These are phyloP conservation scores for Caloenas nicobarica DNA, from an alignment of 2,113 vertebrate species.

Conservation along the genomic window DNA sequence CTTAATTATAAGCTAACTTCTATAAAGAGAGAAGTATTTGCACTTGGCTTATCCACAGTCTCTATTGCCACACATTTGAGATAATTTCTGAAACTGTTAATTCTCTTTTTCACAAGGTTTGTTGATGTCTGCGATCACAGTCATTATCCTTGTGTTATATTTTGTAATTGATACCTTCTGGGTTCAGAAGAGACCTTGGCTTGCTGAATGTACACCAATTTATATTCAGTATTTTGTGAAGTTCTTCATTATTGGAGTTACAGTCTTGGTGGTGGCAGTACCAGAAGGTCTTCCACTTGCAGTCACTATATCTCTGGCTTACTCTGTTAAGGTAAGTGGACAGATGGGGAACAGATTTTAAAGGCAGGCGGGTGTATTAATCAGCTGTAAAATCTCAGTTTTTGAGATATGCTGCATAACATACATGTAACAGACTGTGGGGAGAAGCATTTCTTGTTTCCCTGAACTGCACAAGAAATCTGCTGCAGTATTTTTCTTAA, in stretches of 20 bases:
- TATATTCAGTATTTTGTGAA: slow-evolving; percentile 99
- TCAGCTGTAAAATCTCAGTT: not conserved
- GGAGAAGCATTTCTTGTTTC: not conserved
- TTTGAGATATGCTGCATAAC: not conserved
- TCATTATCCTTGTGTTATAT: slow-evolving; percentile 95
- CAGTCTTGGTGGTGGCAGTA: slow-evolving; percentile 96
- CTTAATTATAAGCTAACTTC: not conserved
- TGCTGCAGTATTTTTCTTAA: not conserved
- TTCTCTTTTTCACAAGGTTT: slow-evolving; percentile 80
- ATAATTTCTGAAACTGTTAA: not conserved
- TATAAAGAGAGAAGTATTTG: not conserved
- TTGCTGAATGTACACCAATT: slow-evolving; percentile 92
- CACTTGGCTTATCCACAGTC: not conserved
- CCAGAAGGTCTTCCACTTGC: slow-evolving; percentile 97
- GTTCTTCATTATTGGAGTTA: slow-evolving; percentile 99
- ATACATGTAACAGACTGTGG: not conserved
- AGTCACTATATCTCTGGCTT: slow-evolving; percentile 97
- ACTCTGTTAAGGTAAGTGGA: slow-evolving; percentile 94
- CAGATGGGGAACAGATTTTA: not conserved
- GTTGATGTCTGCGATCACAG: slow-evolving; percentile 97
- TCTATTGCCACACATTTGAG: not conserved
- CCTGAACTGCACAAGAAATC: not conserved
- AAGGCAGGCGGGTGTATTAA: not conserved
- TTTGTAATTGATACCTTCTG: slow-evolving; percentile 97
- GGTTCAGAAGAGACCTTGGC: slow-evolving; percentile 90